phyloP scores from a whole-genome alignment of 2,888 invertebrate species.

The Platycnemis pennipes region DNA sequence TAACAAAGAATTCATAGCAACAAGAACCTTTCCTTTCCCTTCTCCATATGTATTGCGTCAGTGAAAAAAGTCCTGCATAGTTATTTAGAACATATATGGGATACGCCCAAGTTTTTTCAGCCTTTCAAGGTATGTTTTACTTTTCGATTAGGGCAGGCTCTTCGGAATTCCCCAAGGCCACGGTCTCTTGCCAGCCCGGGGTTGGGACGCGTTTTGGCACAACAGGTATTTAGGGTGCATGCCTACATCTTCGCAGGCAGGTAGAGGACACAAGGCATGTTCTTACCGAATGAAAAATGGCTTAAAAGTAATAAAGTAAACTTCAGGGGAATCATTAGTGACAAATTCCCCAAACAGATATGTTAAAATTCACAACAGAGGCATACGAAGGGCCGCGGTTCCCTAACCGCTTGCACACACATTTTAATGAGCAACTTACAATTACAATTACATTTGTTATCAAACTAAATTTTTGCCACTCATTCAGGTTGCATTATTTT shows the following conservation, averaged over 20 bases:
- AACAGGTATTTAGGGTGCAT: background rate
- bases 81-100: background rate
- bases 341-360: background rate
- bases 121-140: background rate
- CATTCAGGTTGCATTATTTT: no score
- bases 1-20: no score
- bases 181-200: background rate
- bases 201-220: background rate
- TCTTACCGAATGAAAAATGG: background rate
- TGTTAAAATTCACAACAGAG: background rate
- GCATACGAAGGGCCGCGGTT: no score
- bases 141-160: background rate
- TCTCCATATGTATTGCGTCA: no score
- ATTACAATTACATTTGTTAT: no score
- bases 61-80: no score
- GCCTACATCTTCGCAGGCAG: background rate
- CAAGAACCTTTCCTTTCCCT: no score
- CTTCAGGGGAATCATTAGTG: background rate
- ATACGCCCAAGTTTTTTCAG: background rate
- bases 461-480: no score
- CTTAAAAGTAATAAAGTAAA: background rate
- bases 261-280: background rate
- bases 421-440: no score
- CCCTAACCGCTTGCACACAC: no score
- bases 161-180: background rate